phyloP scores from a whole-genome alignment of 1,140 invertebrate species.

The Drosophila lini region DNA sequence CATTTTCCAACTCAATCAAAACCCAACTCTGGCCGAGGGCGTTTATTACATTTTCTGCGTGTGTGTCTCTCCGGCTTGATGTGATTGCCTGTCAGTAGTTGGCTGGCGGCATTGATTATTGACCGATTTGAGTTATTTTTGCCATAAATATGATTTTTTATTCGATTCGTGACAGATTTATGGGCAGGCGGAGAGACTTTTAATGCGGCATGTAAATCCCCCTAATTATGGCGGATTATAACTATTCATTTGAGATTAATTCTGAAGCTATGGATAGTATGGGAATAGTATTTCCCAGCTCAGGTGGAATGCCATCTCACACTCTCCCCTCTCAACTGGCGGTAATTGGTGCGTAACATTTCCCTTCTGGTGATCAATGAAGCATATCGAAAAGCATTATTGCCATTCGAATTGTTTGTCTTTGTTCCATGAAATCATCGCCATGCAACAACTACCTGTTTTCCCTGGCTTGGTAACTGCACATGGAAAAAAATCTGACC shows the following conservation, averaged over 20 bases:
- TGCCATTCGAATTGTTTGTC: slow-evolving; percentile 50
- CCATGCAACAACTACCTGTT: slow-evolving; percentile 54
- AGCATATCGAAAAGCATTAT: slow-evolving; percentile 52
- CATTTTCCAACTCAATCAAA: slow-evolving; percentile 42
- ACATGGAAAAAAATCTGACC: slow-evolving; percentile 10
- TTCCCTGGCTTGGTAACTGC: not conserved
- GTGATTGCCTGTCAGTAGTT: slow-evolving; percentile 18
- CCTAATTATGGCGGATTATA: slow-evolving; percentile 1
- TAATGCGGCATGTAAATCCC: slow-evolving; percentile 3
- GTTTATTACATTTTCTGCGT: slow-evolving; percentile 39
- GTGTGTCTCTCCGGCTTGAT: not conserved
- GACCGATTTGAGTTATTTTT: slow-evolving; percentile 32
- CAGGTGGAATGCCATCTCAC: slow-evolving; percentile 16
- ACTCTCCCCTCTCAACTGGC: not conserved
- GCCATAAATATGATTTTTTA: slow-evolving; percentile 29
- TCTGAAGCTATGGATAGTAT: not conserved
- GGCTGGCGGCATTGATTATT: slow-evolving; percentile 36
- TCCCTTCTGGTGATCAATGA: slow-evolving; percentile 27
- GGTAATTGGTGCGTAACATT: slow-evolving; percentile 53
- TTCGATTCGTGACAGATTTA: slow-evolving; percentile 44
- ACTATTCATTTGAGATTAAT: not conserved
- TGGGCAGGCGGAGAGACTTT: slow-evolving; percentile 1
- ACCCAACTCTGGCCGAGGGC: slow-evolving; percentile 20
- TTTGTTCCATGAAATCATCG: slow-evolving; percentile 61
- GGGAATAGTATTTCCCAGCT: not conserved